These are phyloP conservation scores for Vanessa tameamea DNA, from an alignment of 1,140 invertebrate genomes.

Conservation along the genomic window DNA sequence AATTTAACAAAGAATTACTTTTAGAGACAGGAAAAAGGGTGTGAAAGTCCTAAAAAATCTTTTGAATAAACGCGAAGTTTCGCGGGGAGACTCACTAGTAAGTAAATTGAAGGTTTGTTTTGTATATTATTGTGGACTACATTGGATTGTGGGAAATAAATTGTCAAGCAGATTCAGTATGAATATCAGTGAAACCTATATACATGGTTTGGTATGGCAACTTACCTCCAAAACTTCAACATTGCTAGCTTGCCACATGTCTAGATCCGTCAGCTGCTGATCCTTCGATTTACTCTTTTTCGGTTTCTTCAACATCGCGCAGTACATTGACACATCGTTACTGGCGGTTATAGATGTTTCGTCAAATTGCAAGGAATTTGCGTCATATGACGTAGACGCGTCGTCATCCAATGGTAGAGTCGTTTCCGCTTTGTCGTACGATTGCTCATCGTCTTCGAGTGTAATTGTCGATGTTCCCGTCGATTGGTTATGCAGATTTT, in stretches of 20 bases:
- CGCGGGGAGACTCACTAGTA: too few relatives aligned
- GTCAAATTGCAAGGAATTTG: slow-evolving; percentile 55
- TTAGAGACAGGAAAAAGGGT: too few relatives aligned
- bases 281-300: slow-evolving; percentile 61
- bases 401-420: slow-evolving; percentile 41
- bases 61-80: too few relatives aligned
- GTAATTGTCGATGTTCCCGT: slow-evolving; percentile 53
- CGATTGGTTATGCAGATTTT: slow-evolving; percentile 53
- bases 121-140: too few relatives aligned
- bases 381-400: slow-evolving; percentile 51
- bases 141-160: too few relatives aligned
- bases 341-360: slow-evolving; percentile 59
- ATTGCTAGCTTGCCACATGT: slow-evolving; percentile 71
- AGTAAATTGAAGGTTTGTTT: too few relatives aligned
- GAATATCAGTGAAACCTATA: too few relatives aligned
- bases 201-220: neutral
- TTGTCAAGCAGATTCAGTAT: too few relatives aligned
- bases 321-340: slow-evolving; percentile 61
- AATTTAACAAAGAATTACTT: too few relatives aligned
- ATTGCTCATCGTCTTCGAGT: slow-evolving; percentile 46
- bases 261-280: slow-evolving; percentile 58
- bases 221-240: slow-evolving; percentile 69
- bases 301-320: slow-evolving; percentile 61
- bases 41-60: too few relatives aligned
- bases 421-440: slow-evolving; percentile 40